Conservation (phyloP, 2,888 invertebrate genomes). For the Heliconius erato region DNA sequence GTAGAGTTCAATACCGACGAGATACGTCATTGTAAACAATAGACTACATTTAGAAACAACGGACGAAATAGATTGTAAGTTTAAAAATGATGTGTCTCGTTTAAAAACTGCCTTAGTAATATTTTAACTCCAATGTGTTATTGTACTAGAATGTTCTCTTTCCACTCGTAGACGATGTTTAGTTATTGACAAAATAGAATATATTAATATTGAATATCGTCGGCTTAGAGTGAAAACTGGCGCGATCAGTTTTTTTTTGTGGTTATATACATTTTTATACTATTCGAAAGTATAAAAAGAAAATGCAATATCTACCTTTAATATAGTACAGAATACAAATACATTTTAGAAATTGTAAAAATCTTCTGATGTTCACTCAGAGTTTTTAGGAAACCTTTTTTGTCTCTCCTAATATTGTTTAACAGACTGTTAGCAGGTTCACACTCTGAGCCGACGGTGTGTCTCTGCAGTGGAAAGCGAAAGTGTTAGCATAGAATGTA, state of each 20-base stretch:
- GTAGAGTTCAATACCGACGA: conserved; percentile 29
- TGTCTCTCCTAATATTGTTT: background rate
- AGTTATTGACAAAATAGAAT: conserved; percentile 39
- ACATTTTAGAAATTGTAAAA: background rate
- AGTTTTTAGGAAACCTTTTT: background rate
- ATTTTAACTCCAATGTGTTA: conserved; percentile 43
- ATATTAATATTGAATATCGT: background rate
- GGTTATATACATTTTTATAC: no score
- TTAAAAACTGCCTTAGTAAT: conserved; percentile 48
- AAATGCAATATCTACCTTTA: background rate
- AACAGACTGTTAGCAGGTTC: background rate
- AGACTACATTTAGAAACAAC: conserved; percentile 1
- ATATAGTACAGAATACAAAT: background rate
- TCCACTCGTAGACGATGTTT: conserved; percentile 35
- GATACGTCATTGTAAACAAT: conserved; percentile 28
- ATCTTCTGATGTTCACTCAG: background rate
- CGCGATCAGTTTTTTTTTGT: background rate
- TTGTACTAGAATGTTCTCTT: conserved; percentile 36
- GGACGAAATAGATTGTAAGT: conserved; percentile 6
- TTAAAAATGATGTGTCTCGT: conserved; percentile 40
- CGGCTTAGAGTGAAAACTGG: background rate
- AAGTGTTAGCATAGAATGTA: conserved; percentile 33
- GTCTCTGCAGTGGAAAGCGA: conserved; percentile 36
- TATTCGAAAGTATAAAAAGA: no score
- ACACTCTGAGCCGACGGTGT: background rate